These are phyloP conservation scores for Argya squamiceps DNA, from an alignment of 2,797 vertebrate genomes.

Conservation along the genomic window DNA sequence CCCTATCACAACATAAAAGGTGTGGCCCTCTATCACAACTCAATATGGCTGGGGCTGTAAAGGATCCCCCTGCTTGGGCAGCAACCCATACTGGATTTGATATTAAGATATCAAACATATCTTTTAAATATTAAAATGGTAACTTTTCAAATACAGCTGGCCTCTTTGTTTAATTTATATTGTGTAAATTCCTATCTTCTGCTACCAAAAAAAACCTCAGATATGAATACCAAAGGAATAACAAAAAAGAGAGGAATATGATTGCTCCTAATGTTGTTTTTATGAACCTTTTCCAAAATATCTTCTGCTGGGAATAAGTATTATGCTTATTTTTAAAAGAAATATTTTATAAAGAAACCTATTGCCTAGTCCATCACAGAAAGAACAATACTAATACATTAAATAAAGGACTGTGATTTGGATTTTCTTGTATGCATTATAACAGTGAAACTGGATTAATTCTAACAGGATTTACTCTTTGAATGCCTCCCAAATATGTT, in stretches of 20 bases:
- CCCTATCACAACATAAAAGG: too few relatives aligned
- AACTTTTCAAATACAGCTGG: not conserved
- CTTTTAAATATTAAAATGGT: fast-evolving
- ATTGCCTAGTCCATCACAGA: not conserved
- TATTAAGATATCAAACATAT: not conserved
- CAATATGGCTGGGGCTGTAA: not conserved
- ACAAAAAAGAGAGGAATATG: not conserved
- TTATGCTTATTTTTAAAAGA: not conserved
- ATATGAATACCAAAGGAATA: not conserved
- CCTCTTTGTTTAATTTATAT: not conserved
- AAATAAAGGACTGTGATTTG: not conserved
- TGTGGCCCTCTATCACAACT: too few relatives aligned
- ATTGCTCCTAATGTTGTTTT: not conserved
- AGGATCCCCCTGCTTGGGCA: not conserved
- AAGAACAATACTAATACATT: not conserved
- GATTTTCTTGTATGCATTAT: not conserved
- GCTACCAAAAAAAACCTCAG: not conserved
- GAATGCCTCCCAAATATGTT: not conserved
- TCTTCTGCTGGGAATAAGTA: not conserved
- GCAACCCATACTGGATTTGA: not conserved
- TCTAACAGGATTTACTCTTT: not conserved
- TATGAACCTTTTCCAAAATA: not conserved
- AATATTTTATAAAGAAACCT: not conserved
- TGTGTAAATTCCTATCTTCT: not conserved
- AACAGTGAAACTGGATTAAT: not conserved